Conservation (phyloP, 2,797 vertebrate genomes). For the Ctenosaura bakeri region DNA sequence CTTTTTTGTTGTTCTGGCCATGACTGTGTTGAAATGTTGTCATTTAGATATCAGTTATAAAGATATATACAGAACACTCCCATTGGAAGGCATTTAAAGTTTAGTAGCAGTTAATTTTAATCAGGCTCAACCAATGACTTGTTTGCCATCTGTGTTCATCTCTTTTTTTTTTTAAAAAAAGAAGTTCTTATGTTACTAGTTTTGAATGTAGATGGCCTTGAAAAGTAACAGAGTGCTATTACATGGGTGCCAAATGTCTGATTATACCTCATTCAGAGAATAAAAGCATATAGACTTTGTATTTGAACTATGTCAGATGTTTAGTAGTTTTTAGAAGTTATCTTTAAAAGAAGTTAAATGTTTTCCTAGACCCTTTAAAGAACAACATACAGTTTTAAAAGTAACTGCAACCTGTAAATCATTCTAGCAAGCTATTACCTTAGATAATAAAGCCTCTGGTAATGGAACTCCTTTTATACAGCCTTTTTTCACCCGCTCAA, state of each 20-base stretch:
- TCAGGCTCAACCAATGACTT: conserved; percentile 25
- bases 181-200: conserved; percentile 55
- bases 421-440: neutral
- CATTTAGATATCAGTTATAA: neutral
- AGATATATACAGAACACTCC: neutral
- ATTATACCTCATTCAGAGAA: neutral
- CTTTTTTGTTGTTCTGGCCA: neutral
- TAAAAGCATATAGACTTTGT: neutral
- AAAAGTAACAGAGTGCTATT: neutral
- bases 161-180: conserved; percentile 34
- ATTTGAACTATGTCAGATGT: neutral
- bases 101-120: conserved; percentile 40
- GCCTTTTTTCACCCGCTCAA: too few relatives aligned
- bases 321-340: neutral
- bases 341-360: neutral
- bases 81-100: conserved; percentile 1
- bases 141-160: conserved; percentile 55
- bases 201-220: conserved; percentile 63
- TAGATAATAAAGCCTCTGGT: too few relatives aligned
- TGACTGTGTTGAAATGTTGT: neutral
- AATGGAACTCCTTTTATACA: too few relatives aligned
- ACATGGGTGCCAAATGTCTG: neutral
- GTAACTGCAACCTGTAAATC: neutral
- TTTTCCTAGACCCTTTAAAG: neutral
- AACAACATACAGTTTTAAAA: conserved; percentile 1